phyloP scores from a whole-genome alignment of 2,888 invertebrate genomes.

The Eupithecia exiguata region DNA sequence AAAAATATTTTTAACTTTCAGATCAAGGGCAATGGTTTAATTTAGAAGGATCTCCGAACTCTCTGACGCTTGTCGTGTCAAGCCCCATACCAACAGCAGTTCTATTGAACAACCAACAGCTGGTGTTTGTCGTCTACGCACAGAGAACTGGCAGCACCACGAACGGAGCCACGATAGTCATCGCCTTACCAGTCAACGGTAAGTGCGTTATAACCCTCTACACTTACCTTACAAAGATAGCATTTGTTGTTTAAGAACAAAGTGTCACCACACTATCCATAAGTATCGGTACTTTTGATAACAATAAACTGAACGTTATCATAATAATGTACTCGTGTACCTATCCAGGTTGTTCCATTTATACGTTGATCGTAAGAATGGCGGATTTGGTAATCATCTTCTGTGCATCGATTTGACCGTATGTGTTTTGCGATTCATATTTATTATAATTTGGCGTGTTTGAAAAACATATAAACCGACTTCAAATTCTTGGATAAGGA shows the following conservation, averaged over 20 bases:
- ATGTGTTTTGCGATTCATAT: too few relatives aligned
- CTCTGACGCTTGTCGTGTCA: slow-evolving; percentile 32
- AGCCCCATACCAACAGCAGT: slow-evolving; percentile 47
- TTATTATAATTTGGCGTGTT: too few relatives aligned
- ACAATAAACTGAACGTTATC: background rate
- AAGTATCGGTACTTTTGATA: background rate
- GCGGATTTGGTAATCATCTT: too few relatives aligned
- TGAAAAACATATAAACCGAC: too few relatives aligned
- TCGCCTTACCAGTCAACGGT: slow-evolving; percentile 40
- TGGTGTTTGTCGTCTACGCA: slow-evolving; percentile 43
- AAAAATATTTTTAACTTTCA: slow-evolving; percentile 7
- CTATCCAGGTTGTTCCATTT: background rate
- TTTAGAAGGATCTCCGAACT: slow-evolving; percentile 35
- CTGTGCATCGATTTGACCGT: background rate
- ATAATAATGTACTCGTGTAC: background rate
- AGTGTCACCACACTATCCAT: background rate
- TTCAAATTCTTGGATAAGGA: too few relatives aligned
- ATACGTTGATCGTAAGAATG: too few relatives aligned
- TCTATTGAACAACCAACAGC: slow-evolving; percentile 43
- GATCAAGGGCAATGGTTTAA: slow-evolving; percentile 37
- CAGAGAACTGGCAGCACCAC: slow-evolving; percentile 39
- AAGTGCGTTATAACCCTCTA: background rate
- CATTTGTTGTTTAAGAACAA: background rate
- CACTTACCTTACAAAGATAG: background rate
- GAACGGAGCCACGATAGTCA: slow-evolving; percentile 45